Base-by-base conservation (phyloP, 1,140 invertebrate genomes). In the Protaetia brevitarsis region DNA sequence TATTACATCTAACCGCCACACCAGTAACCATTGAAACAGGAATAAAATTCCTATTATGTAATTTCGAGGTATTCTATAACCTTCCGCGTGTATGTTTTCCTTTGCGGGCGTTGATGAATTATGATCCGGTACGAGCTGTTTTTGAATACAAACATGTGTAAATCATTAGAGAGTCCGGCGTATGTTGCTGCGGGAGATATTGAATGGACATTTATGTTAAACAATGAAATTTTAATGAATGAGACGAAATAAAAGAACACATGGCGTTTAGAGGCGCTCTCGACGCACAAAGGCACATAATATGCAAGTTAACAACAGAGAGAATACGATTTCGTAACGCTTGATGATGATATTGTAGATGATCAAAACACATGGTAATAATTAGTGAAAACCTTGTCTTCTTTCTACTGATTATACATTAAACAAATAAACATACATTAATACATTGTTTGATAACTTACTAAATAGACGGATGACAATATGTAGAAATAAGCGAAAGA, bases 201-300 rank as follows among this genome's bases (percentile, higher is more conserved):
- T 51, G 41, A 51, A 51, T 51, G 41, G 41, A 51, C 41, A 51
- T 51, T 51, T 51, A 51, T 51, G 41, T 51, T 51, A 51, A 51
- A 51, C 41, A 51, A 51, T 51, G 41, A 51, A 51, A 51, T 51
- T n/a, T 51, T 51, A 51, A 51, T 23, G 41, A 51, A 51, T 51
- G 19, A 23, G 1, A 23, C 26, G 11, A 8, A 23, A 23, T 7
- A 23, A 34, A 34, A 34, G 41, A 10, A 16, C 41, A 51, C 41
- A 51, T 51, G 41, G 19, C 19, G 41, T 51, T 23, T n/a, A n/a
- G n/a, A n/a, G n/a, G n/a, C n/a, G n/a, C n/a, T n/a, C n/a, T n/a
- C n/a, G n/a, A n/a, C n/a, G n/a, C n/a, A n/a, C n/a, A n/a, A n/a
- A n/a, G n/a, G n/a, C n/a, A n/a, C n/a, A n/a, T n/a, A n/a, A n/a